These are phyloP conservation scores for Chondrilla cf. caribensis DNA, from an alignment of 37 sponge, comb jelly and placozoan species.

Conservation along the genomic window DNA sequence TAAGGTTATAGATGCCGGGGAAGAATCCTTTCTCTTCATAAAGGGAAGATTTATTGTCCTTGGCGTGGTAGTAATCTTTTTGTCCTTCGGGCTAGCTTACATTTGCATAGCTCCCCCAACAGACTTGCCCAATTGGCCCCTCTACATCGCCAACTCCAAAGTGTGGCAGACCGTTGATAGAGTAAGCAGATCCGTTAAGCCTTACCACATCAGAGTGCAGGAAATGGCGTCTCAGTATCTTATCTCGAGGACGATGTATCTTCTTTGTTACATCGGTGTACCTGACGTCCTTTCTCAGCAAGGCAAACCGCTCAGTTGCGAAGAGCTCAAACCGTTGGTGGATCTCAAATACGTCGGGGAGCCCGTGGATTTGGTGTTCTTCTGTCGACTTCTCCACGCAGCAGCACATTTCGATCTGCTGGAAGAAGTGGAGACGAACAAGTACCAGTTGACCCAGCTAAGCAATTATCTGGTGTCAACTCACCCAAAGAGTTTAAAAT, in stretches of 20 bases:
- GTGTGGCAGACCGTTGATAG: conserved; percentile 74
- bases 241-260: conserved; percentile 68
- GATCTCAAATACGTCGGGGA: conserved; percentile 27
- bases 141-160: conserved; percentile 58
- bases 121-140: conserved; percentile 85
- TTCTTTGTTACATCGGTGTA: conserved; percentile 49
- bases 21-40: not conserved
- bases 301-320: conserved; percentile 51
- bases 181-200: conserved; percentile 66
- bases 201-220: conserved; percentile 65
- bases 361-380: conserved; percentile 50
- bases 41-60: conserved; percentile 35
- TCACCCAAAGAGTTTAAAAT: conserved; percentile 72
- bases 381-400: conserved; percentile 71
- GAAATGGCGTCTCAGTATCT: conserved; percentile 63
- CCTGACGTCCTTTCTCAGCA: conserved; percentile 54
- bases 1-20: not conserved
- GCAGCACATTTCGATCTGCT: conserved; percentile 77
- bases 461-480: conserved; percentile 54
- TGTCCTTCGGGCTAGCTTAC: conserved; percentile 66
- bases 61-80: conserved; percentile 25
- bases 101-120: conserved; percentile 77
- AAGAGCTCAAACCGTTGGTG: conserved; percentile 54
- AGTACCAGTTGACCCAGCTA: conserved; percentile 62
- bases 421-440: conserved; percentile 30